These are phyloP conservation scores for Pristionchus fissidentatus DNA, from an alignment of 2,888 invertebrate species.

Conservation along the genomic window DNA sequence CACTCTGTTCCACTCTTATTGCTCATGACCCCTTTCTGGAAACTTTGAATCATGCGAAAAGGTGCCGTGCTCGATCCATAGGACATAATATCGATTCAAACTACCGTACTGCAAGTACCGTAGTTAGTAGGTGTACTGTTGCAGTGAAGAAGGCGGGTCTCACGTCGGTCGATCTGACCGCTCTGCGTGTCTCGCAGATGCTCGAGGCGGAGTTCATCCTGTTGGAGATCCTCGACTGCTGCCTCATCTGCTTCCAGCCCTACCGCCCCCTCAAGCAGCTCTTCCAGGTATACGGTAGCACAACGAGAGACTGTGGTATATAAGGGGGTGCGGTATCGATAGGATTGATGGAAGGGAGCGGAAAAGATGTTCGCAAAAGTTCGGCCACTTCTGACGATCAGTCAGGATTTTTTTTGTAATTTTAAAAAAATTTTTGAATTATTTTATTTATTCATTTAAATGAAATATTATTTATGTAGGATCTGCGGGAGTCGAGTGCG, in stretches of 20 bases:
- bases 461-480: too few species aligned
- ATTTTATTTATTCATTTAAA: too few species aligned
- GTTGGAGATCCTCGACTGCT: slow-evolving; percentile 97
- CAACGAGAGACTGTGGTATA: not conserved
- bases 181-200: slow-evolving; percentile 91
- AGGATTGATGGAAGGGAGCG: not conserved
- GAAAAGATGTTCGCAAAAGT: too few species aligned
- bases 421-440: too few species aligned
- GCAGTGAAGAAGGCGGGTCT: slow-evolving; percentile 61
- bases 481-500: slow-evolving; percentile 2
- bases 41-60: not conserved
- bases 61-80: not conserved
- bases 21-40: too few species aligned
- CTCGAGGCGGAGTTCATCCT: slow-evolving; percentile 98
- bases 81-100: too few species aligned
- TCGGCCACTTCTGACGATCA: too few species aligned
- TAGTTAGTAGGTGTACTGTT: too few species aligned
- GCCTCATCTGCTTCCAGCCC: slow-evolving; percentile 96
- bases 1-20: not conserved
- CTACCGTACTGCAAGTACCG: too few species aligned
- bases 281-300: slow-evolving; percentile 45
- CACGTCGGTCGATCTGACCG: slow-evolving; percentile 75
- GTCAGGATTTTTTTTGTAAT: too few species aligned
- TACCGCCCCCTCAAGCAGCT: slow-evolving; percentile 91
- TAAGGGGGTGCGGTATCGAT: not conserved